These are phyloP conservation scores for Sarcophaga subvicina DNA, from an alignment of 2,888 invertebrate genomes.

Conservation along the genomic window DNA sequence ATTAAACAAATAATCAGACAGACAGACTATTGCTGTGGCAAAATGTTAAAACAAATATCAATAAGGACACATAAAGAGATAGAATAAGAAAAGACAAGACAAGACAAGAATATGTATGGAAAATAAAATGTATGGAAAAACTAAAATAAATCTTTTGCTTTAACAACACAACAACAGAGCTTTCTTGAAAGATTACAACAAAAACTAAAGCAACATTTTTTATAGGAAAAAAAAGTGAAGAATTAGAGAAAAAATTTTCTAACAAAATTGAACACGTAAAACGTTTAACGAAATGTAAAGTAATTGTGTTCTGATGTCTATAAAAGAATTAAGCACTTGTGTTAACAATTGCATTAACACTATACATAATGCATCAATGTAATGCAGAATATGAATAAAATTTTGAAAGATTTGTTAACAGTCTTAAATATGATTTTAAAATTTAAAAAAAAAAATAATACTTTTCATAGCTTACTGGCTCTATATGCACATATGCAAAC, in stretches of 20 bases:
- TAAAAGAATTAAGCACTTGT: constrained; percentile 8
- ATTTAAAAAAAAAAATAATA: too few relatives aligned
- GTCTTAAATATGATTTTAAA: too few relatives aligned
- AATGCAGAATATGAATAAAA: too few relatives aligned
- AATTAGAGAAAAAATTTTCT: too few relatives aligned
- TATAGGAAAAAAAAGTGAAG: not conserved
- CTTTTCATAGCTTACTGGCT: too few relatives aligned
- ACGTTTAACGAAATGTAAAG: not conserved
- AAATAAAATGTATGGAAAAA: not conserved
- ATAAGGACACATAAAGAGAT: constrained; percentile 1
- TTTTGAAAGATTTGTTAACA: too few relatives aligned
- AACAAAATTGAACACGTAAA: not conserved
- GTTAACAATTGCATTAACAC: not conserved
- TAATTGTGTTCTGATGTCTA: constrained; percentile 2
- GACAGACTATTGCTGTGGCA: not conserved
- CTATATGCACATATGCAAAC: too few relatives aligned
- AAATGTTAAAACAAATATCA: not conserved
- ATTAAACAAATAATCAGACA: constrained; percentile 27
- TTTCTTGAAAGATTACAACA: not conserved
- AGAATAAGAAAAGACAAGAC: not conserved
- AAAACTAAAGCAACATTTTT: constrained; percentile 15
- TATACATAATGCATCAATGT: too few relatives aligned
- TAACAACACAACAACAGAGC: not conserved
- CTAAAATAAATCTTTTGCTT: constrained; percentile 4
- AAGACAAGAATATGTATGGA: not conserved